Percentiles rank a stretch among this genome's conserved stretches.
Conservation (phyloP, 2,888 invertebrate species). For the Disparrhopalites patrizii region DNA sequence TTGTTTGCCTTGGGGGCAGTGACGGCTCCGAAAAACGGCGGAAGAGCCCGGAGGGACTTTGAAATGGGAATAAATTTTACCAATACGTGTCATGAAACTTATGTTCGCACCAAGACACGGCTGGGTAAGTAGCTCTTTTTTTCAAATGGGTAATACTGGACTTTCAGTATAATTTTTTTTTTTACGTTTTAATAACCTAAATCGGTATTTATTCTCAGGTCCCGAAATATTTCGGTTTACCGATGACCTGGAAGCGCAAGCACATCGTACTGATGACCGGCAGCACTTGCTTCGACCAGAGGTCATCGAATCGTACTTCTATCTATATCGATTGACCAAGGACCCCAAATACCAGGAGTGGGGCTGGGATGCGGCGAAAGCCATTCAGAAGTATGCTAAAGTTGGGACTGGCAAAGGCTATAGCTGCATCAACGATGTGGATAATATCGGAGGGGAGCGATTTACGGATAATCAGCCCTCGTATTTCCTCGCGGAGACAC, state of each 20-base stretch:
- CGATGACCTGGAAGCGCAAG: conserved; percentile 79
- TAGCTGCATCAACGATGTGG: conserved; percentile 91
- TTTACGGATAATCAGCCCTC: conserved; percentile 99
- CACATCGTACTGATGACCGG: conserved; percentile 83
- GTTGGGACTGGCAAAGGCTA: conserved; percentile 75
- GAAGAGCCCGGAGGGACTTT: background rate
- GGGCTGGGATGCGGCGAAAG: conserved; percentile 89
- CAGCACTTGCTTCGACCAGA: conserved; percentile 95
- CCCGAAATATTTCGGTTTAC: conserved; percentile 11
- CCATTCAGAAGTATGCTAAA: conserved; percentile 81
- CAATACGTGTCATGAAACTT: conserved; percentile 10
- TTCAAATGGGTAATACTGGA: background rate
- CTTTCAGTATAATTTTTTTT: background rate
- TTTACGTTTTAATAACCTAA: background rate
- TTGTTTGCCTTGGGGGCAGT: conserved; percentile 5
- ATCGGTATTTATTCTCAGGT: background rate
- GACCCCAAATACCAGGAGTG: conserved; percentile 94
- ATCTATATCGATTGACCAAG: conserved; percentile 93
- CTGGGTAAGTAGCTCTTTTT: background rate
- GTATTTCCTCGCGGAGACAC: conserved; percentile 96
- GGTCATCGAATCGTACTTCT: conserved; percentile 92
- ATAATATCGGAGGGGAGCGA: conserved; percentile 68
- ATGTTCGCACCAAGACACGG: background rate
- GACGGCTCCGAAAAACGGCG: background rate
- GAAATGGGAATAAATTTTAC: background rate